A percentile compares a stretch with the other conserved stretches of the same genome.
Evolutionary conservation across 1,140 invertebrate genomes (phyloP).

Genomic region (Oreohelix idahoensis): DNA sequence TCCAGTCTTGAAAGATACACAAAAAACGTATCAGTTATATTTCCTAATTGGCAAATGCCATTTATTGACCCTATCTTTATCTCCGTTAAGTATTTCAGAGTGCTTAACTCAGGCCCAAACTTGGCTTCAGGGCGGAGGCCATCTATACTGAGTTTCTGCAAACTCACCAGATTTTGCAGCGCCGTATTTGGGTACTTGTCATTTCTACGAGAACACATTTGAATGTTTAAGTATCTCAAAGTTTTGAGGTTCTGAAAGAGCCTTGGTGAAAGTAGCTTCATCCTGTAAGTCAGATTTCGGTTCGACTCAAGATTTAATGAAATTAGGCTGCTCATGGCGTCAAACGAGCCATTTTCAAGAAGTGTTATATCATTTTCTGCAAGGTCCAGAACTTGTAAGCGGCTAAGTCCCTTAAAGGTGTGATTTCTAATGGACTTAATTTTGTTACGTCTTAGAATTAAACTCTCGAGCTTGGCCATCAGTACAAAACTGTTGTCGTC

Average conservation of each 20-base stretch:
- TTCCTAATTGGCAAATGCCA: background rate
- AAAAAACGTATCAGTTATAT: background rate
- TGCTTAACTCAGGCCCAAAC: background rate
- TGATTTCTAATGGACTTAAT: background rate
- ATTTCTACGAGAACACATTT: background rate
- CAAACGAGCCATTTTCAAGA: background rate
- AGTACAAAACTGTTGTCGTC: too few relatives aligned
- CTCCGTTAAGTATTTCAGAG: background rate
- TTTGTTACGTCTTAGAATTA: background rate
- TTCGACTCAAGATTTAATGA: background rate
- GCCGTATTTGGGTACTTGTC: background rate
- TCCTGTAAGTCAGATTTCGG: background rate
- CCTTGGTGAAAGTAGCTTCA: background rate
- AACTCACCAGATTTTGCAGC: background rate
- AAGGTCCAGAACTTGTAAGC: background rate
- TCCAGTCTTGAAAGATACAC: background rate
- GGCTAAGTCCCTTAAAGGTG: background rate
- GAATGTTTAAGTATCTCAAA: background rate
- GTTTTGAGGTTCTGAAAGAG: background rate
- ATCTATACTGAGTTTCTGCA: too few relatives aligned
- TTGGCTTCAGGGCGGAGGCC: background rate
- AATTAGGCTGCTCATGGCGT: background rate
- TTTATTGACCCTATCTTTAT: background rate
- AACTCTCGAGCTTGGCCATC: background rate
- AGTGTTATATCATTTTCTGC: background rate